These are phyloP conservation scores for Phortica okadai DNA, from an alignment of 2,888 invertebrate genomes.

Conservation along the genomic window DNA sequence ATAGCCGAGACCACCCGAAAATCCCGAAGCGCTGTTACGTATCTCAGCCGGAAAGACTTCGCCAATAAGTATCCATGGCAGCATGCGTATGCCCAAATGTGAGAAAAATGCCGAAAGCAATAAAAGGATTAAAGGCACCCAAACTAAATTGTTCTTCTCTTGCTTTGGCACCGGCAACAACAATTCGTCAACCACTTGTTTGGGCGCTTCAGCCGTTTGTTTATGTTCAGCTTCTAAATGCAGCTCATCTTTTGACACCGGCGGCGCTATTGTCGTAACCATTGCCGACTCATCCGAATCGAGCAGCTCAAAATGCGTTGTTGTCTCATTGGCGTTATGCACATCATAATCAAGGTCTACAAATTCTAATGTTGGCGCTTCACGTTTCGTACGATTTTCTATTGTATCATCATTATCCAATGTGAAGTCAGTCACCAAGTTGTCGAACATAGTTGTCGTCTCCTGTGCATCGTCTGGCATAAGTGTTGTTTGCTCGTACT, in stretches of 20 bases:
- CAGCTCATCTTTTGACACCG: conserved; percentile 10
- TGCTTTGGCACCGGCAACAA: conserved; percentile 73
- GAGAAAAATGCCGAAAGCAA: conserved; percentile 83
- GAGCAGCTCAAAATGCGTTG: conserved; percentile 45
- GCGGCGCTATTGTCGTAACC: conserved; percentile 9
- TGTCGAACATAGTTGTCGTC: conserved; percentile 39
- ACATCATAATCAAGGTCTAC: conserved; percentile 25
- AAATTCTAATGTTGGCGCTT: conserved; percentile 30
- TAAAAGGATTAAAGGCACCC: conserved; percentile 84
- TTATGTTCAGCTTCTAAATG: conserved; percentile 7
- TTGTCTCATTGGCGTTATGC: conserved; percentile 46
- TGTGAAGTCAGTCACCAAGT: too few relatives aligned
- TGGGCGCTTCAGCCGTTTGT: conserved; percentile 25
- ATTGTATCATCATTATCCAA: conserved; percentile 41
- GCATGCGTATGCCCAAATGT: conserved; percentile 81
- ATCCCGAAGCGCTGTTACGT: conserved; percentile 84
- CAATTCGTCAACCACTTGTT: conserved; percentile 59
- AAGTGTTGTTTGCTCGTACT: conserved; percentile 50
- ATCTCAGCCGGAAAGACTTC: conserved; percentile 85
- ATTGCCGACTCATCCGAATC: conserved; percentile 38
- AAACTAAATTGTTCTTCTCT: conserved; percentile 78
- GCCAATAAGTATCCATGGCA: conserved; percentile 89
- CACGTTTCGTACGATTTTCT: conserved; percentile 59
- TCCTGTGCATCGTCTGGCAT: conserved; percentile 42
- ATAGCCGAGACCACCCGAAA: conserved; percentile 85